phyloP scores from a whole-genome alignment of 1,140 invertebrate genomes.

The Drosophila kurseongensis region DNA sequence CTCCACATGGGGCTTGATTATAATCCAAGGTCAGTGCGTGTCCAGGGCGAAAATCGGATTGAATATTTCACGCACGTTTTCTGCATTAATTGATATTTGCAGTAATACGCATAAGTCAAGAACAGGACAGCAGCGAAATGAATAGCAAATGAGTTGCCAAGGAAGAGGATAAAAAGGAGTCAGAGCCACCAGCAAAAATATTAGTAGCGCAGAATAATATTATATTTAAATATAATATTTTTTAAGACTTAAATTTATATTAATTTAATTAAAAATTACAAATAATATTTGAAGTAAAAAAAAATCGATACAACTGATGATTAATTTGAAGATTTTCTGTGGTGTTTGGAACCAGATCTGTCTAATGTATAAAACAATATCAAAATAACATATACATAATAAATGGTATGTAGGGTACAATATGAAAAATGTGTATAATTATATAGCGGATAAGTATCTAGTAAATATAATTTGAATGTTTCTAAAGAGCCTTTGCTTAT shows the following conservation, averaged over 20 bases:
- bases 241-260: too few relatives aligned
- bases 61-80: constrained; percentile 74
- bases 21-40: constrained; percentile 66
- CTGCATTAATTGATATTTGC: constrained; percentile 81
- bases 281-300: too few relatives aligned
- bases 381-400: too few relatives aligned
- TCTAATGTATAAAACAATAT: too few relatives aligned
- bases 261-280: too few relatives aligned
- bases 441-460: too few relatives aligned
- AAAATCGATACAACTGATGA: too few relatives aligned
- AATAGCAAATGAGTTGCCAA: constrained; percentile 65
- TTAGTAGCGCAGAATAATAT: background rate
- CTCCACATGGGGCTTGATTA: constrained; percentile 49
- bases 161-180: constrained; percentile 1
- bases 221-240: too few relatives aligned
- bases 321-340: too few relatives aligned
- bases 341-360: too few relatives aligned
- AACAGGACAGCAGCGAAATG: constrained; percentile 63
- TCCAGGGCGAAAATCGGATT: constrained; percentile 32
- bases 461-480: background rate
- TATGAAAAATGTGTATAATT: too few relatives aligned
- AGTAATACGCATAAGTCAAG: constrained; percentile 78
- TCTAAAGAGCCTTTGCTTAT: background rate
- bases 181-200: background rate
- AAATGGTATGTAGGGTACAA: too few relatives aligned